phyloP scores from a whole-genome alignment of 2,113 vertebrate species.

The Choloepus hoffmanni region DNA sequence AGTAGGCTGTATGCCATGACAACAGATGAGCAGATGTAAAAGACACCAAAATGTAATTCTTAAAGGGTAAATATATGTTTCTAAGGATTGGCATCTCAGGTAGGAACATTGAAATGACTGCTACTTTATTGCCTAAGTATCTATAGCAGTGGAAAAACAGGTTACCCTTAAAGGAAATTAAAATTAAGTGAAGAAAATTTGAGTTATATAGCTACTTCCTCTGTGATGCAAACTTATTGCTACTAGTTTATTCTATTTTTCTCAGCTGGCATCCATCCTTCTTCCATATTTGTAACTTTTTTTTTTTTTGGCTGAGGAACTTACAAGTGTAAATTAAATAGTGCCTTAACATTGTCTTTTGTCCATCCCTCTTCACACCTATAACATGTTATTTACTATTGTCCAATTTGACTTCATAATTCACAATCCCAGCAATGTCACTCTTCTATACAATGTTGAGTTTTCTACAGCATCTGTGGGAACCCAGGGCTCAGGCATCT shows the following conservation, averaged over 20 bases:
- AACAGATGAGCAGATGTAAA: slow-evolving; percentile 79
- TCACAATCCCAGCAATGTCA: background rate
- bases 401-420: background rate
- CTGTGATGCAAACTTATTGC: background rate
- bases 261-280: background rate
- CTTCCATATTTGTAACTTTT: background rate
- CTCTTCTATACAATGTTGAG: background rate
- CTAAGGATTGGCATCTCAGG: slow-evolving; percentile 57
- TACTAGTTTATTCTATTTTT: background rate
- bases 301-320: background rate
- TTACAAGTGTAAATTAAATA: background rate
- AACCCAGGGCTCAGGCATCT: too few relatives aligned
- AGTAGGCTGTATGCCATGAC: slow-evolving; percentile 71
- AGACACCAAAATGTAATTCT: slow-evolving; percentile 56
- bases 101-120: background rate
- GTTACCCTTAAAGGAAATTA: background rate
- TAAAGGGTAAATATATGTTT: slow-evolving; percentile 71
- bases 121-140: background rate
- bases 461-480: background rate
- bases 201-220: background rate
- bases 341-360: background rate
- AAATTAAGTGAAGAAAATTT: background rate
- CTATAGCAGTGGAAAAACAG: background rate
- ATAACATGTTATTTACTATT: background rate
- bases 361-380: background rate